Percentiles rank a stretch among this genome's conserved stretches.
phyloP scores from a whole-genome alignment of 2,797 vertebrate genomes.

The Pangasius mekongensis region DNA sequence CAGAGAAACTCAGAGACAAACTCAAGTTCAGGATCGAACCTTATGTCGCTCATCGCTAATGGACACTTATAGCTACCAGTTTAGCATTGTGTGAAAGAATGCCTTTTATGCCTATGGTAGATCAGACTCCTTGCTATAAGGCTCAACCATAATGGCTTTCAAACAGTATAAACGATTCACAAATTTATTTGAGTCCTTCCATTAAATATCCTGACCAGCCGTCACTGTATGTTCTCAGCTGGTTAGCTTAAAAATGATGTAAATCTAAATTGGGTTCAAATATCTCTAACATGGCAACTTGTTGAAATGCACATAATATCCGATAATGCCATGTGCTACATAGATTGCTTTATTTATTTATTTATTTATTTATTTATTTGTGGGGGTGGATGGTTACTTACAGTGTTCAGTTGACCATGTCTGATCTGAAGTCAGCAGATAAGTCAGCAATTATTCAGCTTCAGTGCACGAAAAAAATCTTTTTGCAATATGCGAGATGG shows the following conservation, averaged over 20 bases:
- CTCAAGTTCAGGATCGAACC: background rate
- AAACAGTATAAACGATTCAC: background rate
- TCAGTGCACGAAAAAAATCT: background rate
- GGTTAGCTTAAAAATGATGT: background rate
- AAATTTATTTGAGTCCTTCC: background rate
- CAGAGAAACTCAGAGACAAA: background rate
- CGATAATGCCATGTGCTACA: background rate
- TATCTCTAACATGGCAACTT: background rate
- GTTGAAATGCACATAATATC: background rate
- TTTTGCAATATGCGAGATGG: background rate
- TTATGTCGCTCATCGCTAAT: background rate
- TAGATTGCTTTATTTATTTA: background rate
- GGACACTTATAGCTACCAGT: background rate
- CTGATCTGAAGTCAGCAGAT: conserved; percentile 11
- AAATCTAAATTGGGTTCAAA: background rate
- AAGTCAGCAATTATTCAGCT: conserved; percentile 16
- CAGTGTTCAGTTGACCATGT: background rate
- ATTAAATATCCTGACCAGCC: background rate
- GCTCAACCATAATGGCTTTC: background rate
- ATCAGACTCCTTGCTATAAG: background rate
- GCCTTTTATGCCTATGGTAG: background rate
- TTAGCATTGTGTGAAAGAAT: background rate
- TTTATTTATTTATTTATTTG: background rate
- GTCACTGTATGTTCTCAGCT: background rate
- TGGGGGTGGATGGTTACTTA: background rate